Conservation (phyloP, 2,888 invertebrate species). For the Tetheella fluctuosa region DNA sequence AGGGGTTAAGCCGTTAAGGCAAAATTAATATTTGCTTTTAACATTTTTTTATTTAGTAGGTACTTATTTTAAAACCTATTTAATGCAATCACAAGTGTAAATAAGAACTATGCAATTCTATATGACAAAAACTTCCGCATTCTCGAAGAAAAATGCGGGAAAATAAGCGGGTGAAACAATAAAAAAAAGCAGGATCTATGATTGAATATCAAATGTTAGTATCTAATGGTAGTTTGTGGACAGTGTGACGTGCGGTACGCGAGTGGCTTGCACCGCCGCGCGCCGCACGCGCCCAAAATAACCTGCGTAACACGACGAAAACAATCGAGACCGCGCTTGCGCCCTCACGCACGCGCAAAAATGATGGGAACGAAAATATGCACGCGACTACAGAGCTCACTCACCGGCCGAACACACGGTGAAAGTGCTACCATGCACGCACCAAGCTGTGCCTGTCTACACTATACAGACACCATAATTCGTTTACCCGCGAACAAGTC, state of each 20-base stretch:
- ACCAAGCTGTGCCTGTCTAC: constrained; percentile 16
- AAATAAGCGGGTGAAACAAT: neutral
- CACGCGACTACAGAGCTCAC: constrained; percentile 42
- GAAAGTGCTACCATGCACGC: constrained; percentile 17
- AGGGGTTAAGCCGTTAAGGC: too few relatives aligned
- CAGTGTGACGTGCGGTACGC: constrained; percentile 70
- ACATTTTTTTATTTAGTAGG: too few relatives aligned
- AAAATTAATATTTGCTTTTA: too few relatives aligned
- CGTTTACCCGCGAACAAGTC: too few relatives aligned
- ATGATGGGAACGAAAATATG: constrained; percentile 70
- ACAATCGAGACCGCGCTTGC: constrained; percentile 77
- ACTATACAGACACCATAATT: too few relatives aligned
- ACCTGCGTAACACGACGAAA: constrained; percentile 82
- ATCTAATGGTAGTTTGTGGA: constrained; percentile 59
- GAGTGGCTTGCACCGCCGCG: constrained; percentile 68
- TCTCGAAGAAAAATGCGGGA: neutral
- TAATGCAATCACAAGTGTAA: too few relatives aligned
- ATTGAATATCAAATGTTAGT: constrained; percentile 60
- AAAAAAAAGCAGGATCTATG: constrained; percentile 33
- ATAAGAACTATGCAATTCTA: too few relatives aligned
- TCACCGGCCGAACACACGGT: constrained; percentile 14
- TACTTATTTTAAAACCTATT: too few relatives aligned
- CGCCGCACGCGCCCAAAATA: constrained; percentile 75
- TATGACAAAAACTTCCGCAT: neutral
- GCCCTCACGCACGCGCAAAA: constrained; percentile 73